A percentile compares a stretch with the other conserved stretches of the same genome.
These are phyloP conservation scores for Sthenelais limicola DNA, from an alignment of 2,888 invertebrate genomes.

Conservation along the genomic window DNA sequence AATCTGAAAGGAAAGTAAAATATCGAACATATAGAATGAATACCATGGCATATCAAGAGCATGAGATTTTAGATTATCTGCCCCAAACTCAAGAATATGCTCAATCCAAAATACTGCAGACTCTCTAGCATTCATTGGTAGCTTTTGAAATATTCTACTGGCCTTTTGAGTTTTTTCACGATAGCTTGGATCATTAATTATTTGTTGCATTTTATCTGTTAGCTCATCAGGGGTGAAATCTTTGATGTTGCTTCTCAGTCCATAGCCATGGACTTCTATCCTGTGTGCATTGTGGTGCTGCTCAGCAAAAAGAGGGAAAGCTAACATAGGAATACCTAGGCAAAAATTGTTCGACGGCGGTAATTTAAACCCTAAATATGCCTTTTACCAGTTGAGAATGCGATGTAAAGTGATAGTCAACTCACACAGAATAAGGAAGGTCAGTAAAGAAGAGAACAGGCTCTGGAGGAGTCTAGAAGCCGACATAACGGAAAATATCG, in stretches of 20 bases:
- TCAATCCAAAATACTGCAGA: background rate
- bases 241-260: background rate
- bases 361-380: too few relatives aligned
- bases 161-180: constrained; percentile 20
- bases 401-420: too few relatives aligned
- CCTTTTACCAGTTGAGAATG: too few relatives aligned
- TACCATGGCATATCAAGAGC: constrained; percentile 23
- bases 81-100: constrained; percentile 25
- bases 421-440: too few relatives aligned
- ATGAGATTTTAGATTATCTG: background rate
- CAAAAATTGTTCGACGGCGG: too few relatives aligned
- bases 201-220: background rate
- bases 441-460: too few relatives aligned
- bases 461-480: too few relatives aligned
- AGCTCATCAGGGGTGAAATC: constrained; percentile 8
- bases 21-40: background rate
- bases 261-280: constrained; percentile 9
- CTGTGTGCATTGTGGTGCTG: constrained; percentile 29
- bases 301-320: constrained; percentile 25
- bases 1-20: background rate
- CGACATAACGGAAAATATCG: too few relatives aligned
- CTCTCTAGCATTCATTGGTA: background rate
- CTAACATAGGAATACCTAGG: constrained; percentile 38
- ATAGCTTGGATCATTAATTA: background rate
- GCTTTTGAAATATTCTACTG: background rate